Evolutionary conservation across 1,140 invertebrate genomes (phyloP), one percentile per base, ranked within the genome.

Genomic region (Drosophila asahinai): DNA sequence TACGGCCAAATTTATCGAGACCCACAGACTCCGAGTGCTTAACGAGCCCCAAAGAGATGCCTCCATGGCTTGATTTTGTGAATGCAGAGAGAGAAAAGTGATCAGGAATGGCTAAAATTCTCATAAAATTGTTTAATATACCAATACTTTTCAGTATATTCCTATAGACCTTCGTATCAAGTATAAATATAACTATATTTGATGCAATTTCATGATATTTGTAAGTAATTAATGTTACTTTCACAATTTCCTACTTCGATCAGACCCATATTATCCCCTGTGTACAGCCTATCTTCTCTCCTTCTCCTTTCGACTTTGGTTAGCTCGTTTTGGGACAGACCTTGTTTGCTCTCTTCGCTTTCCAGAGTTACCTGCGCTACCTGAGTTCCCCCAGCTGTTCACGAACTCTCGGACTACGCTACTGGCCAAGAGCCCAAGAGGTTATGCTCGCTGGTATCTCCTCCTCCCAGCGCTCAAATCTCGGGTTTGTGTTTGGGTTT

Each of bases 1-100:
- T 79, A 83, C 57, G 43, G 43, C 47, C 52, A 55, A 83, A 75
- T 66, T 75, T 79, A 75, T 79, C 57, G 61, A 71, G 59, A 59
- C 52, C 25, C 67, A 17, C 48, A 72, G 68, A 70, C 66, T 70
- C 52, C 45, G 33, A 43, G 66, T 72, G 59, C 65, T 71, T 86
- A 86, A 86, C 82, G 70, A 86, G 82, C 65, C 61, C 49, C 38
- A 77, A 79, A 77, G 65, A 78, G 61, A 77, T 52, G 58, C 43
- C 48, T 54, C 27, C 66, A 47, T 55, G 51, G 36, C 45, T 55
- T 33, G 60, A 65, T 67, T 65, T 67, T 65, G 42, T 30, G 36
- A 2, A 3, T 70, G 33, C 67, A 71, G 40, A n/a, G 48, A 11
- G 40, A 71, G 12, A 38, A 55, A 68, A 54, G 36, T 19, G 1